Evolutionary conservation across 2,113 vertebrate genomes (phyloP).

Genomic region (Catharus fuscescens): DNA sequence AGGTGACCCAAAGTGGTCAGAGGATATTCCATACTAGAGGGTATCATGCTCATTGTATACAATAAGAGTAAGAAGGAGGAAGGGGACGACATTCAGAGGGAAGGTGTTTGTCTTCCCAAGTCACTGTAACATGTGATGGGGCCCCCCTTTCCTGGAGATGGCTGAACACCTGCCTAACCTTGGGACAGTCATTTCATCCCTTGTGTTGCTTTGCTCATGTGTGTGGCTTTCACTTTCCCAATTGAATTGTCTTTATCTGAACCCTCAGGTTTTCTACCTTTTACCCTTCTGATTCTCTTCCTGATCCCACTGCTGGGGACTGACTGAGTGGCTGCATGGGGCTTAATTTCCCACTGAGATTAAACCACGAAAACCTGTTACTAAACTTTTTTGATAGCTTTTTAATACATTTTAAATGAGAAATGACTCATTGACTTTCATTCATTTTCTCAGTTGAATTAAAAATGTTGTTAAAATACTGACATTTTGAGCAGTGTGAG

Average conservation of each 20-base stretch:
- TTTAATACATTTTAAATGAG: neutral
- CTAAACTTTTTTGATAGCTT: neutral
- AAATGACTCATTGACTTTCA: neutral
- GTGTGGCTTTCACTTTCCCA: neutral
- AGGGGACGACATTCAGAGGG: neutral
- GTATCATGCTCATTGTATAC: neutral
- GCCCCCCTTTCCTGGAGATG: neutral
- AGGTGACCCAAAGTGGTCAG: neutral
- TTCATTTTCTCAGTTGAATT: neutral
- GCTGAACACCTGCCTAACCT: neutral
- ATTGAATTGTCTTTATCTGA: neutral
- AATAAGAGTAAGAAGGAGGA: neutral
- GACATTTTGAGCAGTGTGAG: neutral
- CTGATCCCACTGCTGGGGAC: neutral
- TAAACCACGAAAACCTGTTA: neutral
- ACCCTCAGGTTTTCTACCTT: neutral
- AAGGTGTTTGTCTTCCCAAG: neutral
- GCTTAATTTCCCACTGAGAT: neutral
- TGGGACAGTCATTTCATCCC: neutral
- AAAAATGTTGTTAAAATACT: neutral
- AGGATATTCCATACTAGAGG: neutral
- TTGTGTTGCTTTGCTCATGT: neutral
- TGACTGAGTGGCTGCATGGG: neutral
- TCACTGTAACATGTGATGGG: rapidly evolving
- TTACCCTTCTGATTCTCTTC: neutral